Base-by-base conservation (phyloP, 2,888 invertebrate species). In the Drosophila lutescens region DNA sequence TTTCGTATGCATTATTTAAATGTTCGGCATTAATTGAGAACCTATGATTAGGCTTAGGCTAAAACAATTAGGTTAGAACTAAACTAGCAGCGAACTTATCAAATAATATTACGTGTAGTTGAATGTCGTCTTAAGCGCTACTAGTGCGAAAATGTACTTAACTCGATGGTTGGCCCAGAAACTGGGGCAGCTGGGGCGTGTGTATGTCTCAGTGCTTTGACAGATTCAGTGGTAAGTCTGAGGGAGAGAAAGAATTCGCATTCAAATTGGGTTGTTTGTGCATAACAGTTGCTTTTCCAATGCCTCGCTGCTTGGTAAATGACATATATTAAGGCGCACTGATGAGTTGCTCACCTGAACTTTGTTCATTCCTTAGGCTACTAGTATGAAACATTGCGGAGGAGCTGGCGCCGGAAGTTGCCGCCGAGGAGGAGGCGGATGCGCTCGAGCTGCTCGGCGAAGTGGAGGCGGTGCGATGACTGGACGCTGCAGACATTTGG, bases 181-280 rank as follows among this genome's bases (percentile, higher is more conserved):
- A 84, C 84, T 73, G 77, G 77, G 72, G 66, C 71, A 70, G 63
- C 74, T 67, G 78, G 67, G 61, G 74, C 53, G 63, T 51, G 54
- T 56, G 56, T 66, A 53, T 77, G 69, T 84, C 80, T 92, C 90
- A 94, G 94, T 97, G 96, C 94, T 97, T 97, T 91, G 97, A 97
- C 93, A 97, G 94, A 93, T 97, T 97, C 92, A 97, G 94, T 92
- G 97, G 97, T 94, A 96, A 95, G 96, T 97, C 97, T 97, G 94
- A 67, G 95, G 95, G 77, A 75, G 77, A 86, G 23, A 57, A 34
- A 49, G 12, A 26, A 2, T 51, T 15, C 2, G 8, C 1, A 50
- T 30, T 17, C 23, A 41, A 30, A 30, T 58, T 5, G n/a, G 5
- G 32, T 13, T 36, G n/a, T 6, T 15, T 9, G 13, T 26, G 8